Base-by-base conservation (phyloP, 2,797 vertebrate species). In the Ispidina picta region DNA sequence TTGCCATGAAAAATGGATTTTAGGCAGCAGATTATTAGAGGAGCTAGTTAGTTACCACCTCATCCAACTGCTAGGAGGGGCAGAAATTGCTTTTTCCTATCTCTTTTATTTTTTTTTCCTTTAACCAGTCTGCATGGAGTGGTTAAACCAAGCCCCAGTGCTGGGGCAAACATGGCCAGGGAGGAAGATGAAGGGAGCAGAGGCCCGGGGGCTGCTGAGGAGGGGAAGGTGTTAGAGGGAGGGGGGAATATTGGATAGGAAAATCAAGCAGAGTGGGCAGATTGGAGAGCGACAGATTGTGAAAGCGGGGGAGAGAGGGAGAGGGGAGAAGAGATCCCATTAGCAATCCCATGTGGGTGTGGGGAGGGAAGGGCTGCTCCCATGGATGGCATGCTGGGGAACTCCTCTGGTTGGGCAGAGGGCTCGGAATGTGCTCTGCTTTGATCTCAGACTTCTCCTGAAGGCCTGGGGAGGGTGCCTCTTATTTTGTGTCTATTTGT, bases 221-320 rank as follows among this genome's bases (percentile, higher is more conserved):
- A 90, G 89, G 84, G 91, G 89, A 93, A 94, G 54, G 93, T 91
- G 93, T 83, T 88, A 66, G 72, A 79, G 46, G 48, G 75, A 37
- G 90, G 91, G 92, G 87, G 58, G 37, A 88, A 94, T 88, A 49
- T 90, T 93, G 92, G 92, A 96, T 90, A 88, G 95, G 93, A 96
- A 96, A 95, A 94, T 93, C 93, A 92, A 94, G 89, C 93, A 89
- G 92, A 94, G 95, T 87, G 94, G 91, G 91, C 88, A 96, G 94
- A 96, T 95, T 94, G 94, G 93, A 95, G 90, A 94, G 90, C 70
- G 93, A 95, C 89, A 95, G 94, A 96, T 93, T 94, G 94, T 83
- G 93, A 93, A 91, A 94, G 94, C 90, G 83, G 89, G 91, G 83
- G 94, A 90, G 93, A 91, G 88, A 90, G 87, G 55, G 88, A 52